phyloP scores from a whole-genome alignment of 2,888 invertebrate genomes.

The Marasmarcha lunaedactyla region DNA sequence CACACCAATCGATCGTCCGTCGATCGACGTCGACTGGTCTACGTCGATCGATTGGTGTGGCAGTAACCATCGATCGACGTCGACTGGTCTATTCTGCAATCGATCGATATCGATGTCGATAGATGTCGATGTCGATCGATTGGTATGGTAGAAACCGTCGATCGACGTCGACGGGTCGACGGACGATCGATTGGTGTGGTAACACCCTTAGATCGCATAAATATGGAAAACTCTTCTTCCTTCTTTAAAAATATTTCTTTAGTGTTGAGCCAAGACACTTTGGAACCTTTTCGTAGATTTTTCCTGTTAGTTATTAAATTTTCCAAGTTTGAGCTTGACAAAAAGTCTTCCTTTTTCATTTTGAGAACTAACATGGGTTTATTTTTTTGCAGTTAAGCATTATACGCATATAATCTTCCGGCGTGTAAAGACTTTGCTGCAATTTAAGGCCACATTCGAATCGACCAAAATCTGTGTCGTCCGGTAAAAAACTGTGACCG shows the following conservation, averaged over 20 bases:
- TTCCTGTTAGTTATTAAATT: neutral
- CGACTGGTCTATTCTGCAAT: too few species aligned
- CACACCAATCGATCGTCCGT: too few species aligned
- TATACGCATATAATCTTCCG: slow-evolving; percentile 1
- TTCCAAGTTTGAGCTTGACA: slow-evolving; percentile 8
- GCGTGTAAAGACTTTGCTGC: neutral
- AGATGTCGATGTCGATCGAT: too few species aligned
- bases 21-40: too few species aligned
- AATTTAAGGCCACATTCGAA: neutral
- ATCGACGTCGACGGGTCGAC: too few species aligned
- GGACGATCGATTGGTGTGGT: too few species aligned
- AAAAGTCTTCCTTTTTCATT: slow-evolving; percentile 8
- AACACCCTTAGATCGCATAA: slow-evolving; percentile 12
- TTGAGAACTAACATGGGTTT: slow-evolving; percentile 5
- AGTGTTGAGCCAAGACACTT: slow-evolving; percentile 11
- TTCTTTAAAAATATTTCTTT: slow-evolving; percentile 12
- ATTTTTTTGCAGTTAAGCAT: neutral
- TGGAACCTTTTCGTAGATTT: slow-evolving; percentile 9
- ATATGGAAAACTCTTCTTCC: slow-evolving; percentile 9
- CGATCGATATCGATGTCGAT: too few species aligned
- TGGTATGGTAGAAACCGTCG: too few species aligned
- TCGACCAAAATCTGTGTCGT: slow-evolving; percentile 1
- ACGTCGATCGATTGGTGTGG: too few species aligned
- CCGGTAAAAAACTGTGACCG: slow-evolving; percentile 1
- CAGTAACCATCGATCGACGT: too few species aligned